phyloP scores from a whole-genome alignment of 2,888 invertebrate species.

The Drosophila emarginata region DNA sequence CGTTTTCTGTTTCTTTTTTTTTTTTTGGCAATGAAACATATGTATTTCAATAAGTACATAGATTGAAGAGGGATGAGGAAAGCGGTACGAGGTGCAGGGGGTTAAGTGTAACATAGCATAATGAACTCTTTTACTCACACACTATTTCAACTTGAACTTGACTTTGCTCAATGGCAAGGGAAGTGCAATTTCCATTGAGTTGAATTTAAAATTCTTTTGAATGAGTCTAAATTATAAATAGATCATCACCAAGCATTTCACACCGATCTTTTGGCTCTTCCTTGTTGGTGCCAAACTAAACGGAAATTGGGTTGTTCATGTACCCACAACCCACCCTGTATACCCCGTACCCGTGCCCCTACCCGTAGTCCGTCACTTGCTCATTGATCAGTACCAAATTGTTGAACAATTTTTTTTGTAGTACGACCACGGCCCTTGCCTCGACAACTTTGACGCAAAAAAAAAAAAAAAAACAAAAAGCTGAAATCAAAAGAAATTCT shows the following conservation, averaged over 20 bases:
- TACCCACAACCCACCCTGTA: not conserved
- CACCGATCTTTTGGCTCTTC: slow-evolving; percentile 5
- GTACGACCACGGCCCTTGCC: slow-evolving; percentile 39
- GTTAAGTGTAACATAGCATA: slow-evolving; percentile 20
- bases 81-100: not conserved
- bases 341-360: not conserved
- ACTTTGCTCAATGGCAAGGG: slow-evolving; percentile 42
- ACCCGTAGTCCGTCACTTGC: not conserved
- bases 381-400: slow-evolving; percentile 5
- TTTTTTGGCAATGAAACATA: slow-evolving; percentile 34
- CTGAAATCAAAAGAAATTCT: not conserved
- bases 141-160: slow-evolving; percentile 56
- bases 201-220: not conserved
- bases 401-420: slow-evolving; percentile 20
- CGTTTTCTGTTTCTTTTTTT: slow-evolving; percentile 8
- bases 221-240: not conserved
- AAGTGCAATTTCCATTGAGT: slow-evolving; percentile 20
- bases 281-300: slow-evolving; percentile 4
- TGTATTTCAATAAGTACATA: slow-evolving; percentile 17
- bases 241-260: slow-evolving; percentile 4
- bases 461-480: not conserved
- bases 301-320: slow-evolving; percentile 3
- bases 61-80: slow-evolving; percentile 12
- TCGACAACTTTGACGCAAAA: slow-evolving; percentile 2
- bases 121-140: slow-evolving; percentile 34